Evolutionary conservation across 2,888 invertebrate species (phyloP).

Genomic region (Mesoligia furuncula): DNA sequence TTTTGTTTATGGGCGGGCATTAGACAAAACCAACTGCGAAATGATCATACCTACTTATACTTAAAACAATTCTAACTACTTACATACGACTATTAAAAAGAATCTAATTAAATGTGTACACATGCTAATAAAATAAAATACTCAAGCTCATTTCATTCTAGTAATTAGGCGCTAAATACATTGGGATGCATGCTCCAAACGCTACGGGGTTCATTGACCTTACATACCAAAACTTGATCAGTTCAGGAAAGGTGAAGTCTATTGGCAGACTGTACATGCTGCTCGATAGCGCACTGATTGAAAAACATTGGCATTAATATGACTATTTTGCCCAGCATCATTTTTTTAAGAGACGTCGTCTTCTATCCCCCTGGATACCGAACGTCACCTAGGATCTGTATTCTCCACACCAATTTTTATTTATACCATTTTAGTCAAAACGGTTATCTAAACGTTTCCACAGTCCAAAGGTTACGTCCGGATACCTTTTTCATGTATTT

Average conservation of each 20-base stretch:
- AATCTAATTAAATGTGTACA: background rate
- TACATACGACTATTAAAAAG: background rate
- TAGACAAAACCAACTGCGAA: background rate
- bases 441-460: conserved; percentile 10
- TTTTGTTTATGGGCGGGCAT: background rate
- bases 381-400: background rate
- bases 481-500: background rate
- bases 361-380: background rate
- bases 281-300: conserved; percentile 82
- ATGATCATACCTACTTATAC: background rate
- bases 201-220: conserved; percentile 48
- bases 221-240: conserved; percentile 87
- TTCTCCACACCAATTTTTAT: background rate
- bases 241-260: conserved; percentile 84
- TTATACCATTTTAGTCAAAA: background rate
- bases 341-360: background rate
- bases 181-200: conserved; percentile 61
- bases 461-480: background rate
- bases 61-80: conserved; percentile 20
- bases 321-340: background rate
- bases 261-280: conserved; percentile 84
- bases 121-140: conserved; percentile 40
- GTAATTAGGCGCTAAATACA: conserved; percentile 36
- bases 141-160: conserved; percentile 32
- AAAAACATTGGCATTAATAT: conserved; percentile 64